Conservation (phyloP, 2,113 vertebrate species). For the Zosterops borbonicus region DNA sequence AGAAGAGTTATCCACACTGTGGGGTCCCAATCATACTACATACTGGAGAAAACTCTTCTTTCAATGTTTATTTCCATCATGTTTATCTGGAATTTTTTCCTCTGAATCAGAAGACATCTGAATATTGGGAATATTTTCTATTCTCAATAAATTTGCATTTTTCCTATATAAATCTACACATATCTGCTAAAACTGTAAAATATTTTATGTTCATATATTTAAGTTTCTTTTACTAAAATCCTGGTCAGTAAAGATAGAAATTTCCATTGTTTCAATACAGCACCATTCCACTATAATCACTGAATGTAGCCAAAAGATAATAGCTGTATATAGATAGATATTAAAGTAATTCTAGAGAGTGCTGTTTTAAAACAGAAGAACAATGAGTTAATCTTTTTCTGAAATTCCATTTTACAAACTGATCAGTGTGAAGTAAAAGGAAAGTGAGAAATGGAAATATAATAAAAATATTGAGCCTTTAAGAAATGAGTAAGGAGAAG, state of each 20-base stretch:
- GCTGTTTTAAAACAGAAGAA: background rate
- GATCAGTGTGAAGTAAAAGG: background rate
- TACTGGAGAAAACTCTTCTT: background rate
- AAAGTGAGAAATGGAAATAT: background rate
- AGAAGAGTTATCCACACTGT: background rate
- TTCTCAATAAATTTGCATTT: background rate
- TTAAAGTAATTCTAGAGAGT: background rate
- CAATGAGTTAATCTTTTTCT: background rate
- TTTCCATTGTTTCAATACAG: background rate
- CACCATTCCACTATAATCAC: background rate
- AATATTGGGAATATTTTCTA: background rate
- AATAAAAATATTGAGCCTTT: background rate
- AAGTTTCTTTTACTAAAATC: background rate
- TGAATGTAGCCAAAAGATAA: background rate
- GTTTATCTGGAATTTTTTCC: background rate
- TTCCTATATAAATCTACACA: background rate
- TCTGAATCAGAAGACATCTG: background rate
- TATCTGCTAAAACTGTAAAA: background rate
- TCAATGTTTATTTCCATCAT: background rate
- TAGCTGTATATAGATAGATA: background rate
- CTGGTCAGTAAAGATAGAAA: background rate
- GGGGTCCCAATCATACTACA: background rate
- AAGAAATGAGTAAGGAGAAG: background rate
- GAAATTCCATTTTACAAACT: background rate
- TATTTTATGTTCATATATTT: background rate